phyloP scores from a whole-genome alignment of 1,140 invertebrate species.

The Sycobia sp. region DNA sequence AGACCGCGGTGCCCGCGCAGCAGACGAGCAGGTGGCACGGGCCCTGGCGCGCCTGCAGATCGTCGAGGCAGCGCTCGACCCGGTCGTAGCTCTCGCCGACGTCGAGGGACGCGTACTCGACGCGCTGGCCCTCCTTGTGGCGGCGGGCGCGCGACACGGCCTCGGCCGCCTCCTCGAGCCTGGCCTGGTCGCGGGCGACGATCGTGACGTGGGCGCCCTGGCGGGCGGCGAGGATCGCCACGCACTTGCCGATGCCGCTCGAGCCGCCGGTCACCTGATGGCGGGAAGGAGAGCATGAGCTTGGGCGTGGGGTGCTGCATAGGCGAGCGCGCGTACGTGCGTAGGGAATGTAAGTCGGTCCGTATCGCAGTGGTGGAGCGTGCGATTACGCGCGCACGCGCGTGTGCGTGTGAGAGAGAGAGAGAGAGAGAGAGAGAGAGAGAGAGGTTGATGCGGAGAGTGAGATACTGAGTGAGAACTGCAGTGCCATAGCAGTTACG shows the following conservation, averaged over 20 bases:
- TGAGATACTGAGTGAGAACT: no score
- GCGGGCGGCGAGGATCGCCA: constrained; percentile 77
- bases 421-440: no score
- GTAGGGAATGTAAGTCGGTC: no score
- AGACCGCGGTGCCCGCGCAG: constrained; percentile 85
- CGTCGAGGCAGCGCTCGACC: constrained; percentile 67
- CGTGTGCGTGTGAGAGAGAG: no score
- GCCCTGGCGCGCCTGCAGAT: constrained; percentile 70
- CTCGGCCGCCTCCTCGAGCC: constrained; percentile 31
- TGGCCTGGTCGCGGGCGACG: constrained; percentile 56
- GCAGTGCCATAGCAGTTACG: no score
- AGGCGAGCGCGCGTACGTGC: no score
- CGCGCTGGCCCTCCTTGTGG: constrained; percentile 65
- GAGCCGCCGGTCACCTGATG: constrained; percentile 87
- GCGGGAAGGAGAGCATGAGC: neutral
- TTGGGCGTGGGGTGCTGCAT: no score
- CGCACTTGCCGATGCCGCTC: constrained; percentile 89
- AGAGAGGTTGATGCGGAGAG: no score
- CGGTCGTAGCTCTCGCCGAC: constrained; percentile 67
- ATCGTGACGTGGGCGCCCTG: constrained; percentile 88
- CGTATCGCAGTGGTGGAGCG: no score
- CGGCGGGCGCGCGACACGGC: neutral
- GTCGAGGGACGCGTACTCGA: constrained; percentile 76
- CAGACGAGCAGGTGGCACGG: constrained; percentile 89
- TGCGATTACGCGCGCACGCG: no score